Evolutionary conservation across 2,113 vertebrate genomes (phyloP), one percentile per base, ranked within the genome.

Genomic region (Chloropsis cyanopogon): DNA sequence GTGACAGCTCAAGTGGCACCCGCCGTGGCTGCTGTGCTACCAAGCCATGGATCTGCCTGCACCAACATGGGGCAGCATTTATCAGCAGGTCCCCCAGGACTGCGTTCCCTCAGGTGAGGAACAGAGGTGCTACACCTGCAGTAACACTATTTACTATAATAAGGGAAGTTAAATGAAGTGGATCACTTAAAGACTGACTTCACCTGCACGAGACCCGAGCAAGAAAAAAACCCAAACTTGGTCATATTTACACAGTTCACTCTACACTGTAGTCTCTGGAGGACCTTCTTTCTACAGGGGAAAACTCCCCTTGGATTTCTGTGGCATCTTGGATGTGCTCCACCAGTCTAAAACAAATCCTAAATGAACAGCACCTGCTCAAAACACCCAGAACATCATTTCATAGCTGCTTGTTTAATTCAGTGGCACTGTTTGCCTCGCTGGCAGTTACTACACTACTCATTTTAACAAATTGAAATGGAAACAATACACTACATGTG

Each of bases 21-120:
- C 1, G 0, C 31, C 0, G 2, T 11, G 59, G 70, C 66, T 61
- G 66, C 12, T 52, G 70, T 21, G 78, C 70, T 42, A 14, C 73
- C 70, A 17, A 82, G 60, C 49, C 71, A 8, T 2, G 23, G 33
- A 5, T 35, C 41, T 69, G 78, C 44, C 49, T 14, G 70, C 6
- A 23, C 59, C 46, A 69, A 46, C 11, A 15, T 16, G 7, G 65
- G 47, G 12, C 25, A 53, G 42, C 42, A 49, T 13, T 60, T 12
- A 25, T 4, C 39, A 42, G 17, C 29, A 46, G 44, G 35, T 21
- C 29, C 15, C 29, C 15, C 54, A 53, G 22, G 6, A 56, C 29
- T 13, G 46, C 0, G 0, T 4, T 75, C 26, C 65, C 65, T 65
- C 2, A 1, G 56, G 64, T 0, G 0, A 69, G 21, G 29, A 49